Conservation (phyloP, 2,113 vertebrate species). For the Orthonyx spaldingii region DNA sequence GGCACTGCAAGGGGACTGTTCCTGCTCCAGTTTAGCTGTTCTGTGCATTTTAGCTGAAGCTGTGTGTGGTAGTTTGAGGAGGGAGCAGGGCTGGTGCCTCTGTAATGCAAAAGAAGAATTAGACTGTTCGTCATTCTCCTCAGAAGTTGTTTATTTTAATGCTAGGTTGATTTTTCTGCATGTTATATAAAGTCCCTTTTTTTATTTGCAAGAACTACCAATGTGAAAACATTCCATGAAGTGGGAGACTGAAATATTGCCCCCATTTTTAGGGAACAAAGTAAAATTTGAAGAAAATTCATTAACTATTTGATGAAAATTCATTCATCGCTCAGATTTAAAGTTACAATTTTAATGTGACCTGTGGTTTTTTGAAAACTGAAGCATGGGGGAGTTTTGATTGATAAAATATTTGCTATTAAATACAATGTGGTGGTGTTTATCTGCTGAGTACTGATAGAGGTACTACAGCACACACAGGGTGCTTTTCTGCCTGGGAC, state of each 20-base stretch:
- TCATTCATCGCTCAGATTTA: not conserved
- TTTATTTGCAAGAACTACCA: not conserved
- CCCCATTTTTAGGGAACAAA: not conserved
- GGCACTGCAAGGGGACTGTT: not conserved
- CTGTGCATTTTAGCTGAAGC: not conserved
- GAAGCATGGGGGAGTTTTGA: not conserved
- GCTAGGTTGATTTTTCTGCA: not conserved
- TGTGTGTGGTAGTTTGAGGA: not conserved
- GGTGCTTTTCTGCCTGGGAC: not conserved
- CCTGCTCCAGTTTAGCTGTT: not conserved
- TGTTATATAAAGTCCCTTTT: not conserved
- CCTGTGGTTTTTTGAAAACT: not conserved
- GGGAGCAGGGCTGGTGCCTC: not conserved
- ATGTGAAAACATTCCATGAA: not conserved
- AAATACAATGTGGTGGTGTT: not conserved
- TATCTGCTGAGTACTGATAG: not conserved
- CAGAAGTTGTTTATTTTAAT: not conserved
- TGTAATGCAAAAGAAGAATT: not conserved
- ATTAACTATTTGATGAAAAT: not conserved
- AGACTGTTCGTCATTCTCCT: not conserved
- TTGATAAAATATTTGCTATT: not conserved
- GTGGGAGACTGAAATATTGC: not conserved
- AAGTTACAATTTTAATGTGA: not conserved
- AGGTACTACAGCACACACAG: rapidly evolving
- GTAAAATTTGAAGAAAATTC: not conserved